These are phyloP conservation scores for Dolichomitus sp. DNA, from an alignment of 2,888 invertebrate genomes.

Conservation along the genomic window DNA sequence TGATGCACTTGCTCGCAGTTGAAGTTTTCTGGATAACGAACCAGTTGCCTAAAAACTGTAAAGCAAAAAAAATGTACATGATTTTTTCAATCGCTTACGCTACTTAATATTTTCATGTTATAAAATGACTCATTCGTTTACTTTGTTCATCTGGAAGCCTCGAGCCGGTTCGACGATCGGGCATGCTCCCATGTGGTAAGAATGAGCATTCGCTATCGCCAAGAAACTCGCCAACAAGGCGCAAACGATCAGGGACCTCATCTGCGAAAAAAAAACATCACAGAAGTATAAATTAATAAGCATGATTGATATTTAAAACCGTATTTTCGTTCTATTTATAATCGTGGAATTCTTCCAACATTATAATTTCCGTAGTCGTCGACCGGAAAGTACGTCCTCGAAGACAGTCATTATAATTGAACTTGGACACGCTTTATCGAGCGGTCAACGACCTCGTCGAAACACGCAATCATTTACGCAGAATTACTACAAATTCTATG, in stretches of 20 bases:
- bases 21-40: conserved; percentile 94
- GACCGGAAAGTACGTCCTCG: conserved; percentile 35
- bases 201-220: conserved; percentile 86
- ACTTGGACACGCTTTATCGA: conserved; percentile 46
- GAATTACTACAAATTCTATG: neutral
- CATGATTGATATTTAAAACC: neutral
- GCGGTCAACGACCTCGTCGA: conserved; percentile 54
- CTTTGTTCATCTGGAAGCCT: conserved; percentile 91
- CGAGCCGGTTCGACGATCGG: conserved; percentile 91
- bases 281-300: neutral
- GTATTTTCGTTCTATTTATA: neutral
- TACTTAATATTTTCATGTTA: neutral
- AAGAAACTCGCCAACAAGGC: conserved; percentile 71
- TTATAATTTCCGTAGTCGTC: conserved; percentile 33
- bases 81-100: neutral
- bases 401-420: conserved; percentile 36
- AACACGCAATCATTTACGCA: conserved; percentile 34
- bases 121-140: conserved; percentile 34
- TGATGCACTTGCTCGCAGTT: conserved; percentile 93
- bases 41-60: conserved; percentile 93
- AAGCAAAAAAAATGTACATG: conserved; percentile 18
- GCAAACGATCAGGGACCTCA: conserved; percentile 69
- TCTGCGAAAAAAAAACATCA: conserved; percentile 68
- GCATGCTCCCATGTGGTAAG: conserved; percentile 92
- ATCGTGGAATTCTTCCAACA: neutral